These are phyloP conservation scores for Lycopodina hypogea DNA, from an alignment of 37 sponge, comb jelly and placozoan species.

Conservation along the genomic window DNA sequence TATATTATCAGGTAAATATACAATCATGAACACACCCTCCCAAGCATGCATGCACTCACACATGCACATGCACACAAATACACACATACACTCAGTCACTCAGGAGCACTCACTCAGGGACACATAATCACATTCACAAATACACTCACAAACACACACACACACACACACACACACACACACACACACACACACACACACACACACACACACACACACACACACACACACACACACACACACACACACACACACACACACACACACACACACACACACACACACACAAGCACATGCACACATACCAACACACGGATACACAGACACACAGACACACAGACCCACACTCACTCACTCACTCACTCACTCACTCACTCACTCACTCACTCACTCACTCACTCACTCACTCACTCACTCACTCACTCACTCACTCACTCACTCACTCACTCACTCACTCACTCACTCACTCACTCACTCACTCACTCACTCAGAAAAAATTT, in stretches of 20 bases:
- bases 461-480: constrained; percentile 48
- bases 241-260: neutral
- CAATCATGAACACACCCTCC: constrained; percentile 42
- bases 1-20: no score
- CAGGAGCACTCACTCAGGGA: constrained; percentile 32
- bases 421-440: constrained; percentile 49
- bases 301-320: no score
- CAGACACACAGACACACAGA: constrained; percentile 5
- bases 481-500: constrained; percentile 39
- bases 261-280: no score
- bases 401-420: constrained; percentile 51
- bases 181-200: constrained; percentile 43
- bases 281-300: no score
- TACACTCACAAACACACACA: constrained; percentile 32
- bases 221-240: constrained; percentile 32
- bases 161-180: constrained; percentile 37
- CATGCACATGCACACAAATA: no score
- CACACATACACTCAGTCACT: constrained; percentile 26
- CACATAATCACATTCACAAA: constrained; percentile 38
- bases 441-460: constrained; percentile 51
- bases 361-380: constrained; percentile 40
- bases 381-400: constrained; percentile 40
- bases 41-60: constrained; percentile 4
- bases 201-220: constrained; percentile 43
- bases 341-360: constrained; percentile 41